Evolutionary conservation across 2,113 vertebrate genomes (phyloP).

Genomic region (Aspidoscelis tigris): DNA sequence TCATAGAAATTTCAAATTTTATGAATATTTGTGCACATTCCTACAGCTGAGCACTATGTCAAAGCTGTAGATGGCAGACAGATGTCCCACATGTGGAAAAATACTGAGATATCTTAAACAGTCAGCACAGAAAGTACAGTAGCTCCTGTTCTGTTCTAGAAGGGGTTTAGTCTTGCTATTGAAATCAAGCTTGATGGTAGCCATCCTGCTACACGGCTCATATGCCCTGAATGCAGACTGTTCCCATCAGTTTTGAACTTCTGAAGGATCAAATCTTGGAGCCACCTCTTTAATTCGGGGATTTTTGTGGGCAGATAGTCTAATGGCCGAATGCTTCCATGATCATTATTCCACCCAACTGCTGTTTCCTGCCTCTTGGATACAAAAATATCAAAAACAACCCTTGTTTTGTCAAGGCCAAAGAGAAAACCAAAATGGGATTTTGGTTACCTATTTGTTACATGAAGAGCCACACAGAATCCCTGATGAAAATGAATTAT

Average conservation of each 20-base stretch:
- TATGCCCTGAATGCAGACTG: background rate
- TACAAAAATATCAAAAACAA: conserved; percentile 43
- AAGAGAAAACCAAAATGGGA: conserved; percentile 55
- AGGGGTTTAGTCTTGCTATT: too few species aligned
- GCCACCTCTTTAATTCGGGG: conserved; percentile 34
- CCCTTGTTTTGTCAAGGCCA: conserved; percentile 47
- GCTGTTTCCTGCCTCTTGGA: background rate
- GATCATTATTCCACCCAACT: background rate
- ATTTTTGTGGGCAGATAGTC: conserved; percentile 30
- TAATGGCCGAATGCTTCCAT: conserved; percentile 26
- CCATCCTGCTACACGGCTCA: background rate
- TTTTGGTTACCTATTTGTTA: conserved; percentile 57
- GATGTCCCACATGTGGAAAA: too few species aligned
- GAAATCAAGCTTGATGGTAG: background rate
- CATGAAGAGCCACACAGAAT: conserved; percentile 56
- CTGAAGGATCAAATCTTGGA: conserved; percentile 1
- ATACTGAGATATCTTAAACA: too few species aligned
- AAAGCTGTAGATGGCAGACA: too few species aligned
- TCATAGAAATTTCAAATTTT: too few species aligned
- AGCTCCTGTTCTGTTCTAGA: too few species aligned
- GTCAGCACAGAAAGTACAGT: too few species aligned
- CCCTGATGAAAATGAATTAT: conserved; percentile 69
- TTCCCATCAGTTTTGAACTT: background rate
- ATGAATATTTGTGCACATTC: too few species aligned
- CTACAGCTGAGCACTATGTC: too few species aligned